These are phyloP conservation scores for Acleris emargana DNA, from an alignment of 2,888 invertebrate genomes.

Conservation along the genomic window DNA sequence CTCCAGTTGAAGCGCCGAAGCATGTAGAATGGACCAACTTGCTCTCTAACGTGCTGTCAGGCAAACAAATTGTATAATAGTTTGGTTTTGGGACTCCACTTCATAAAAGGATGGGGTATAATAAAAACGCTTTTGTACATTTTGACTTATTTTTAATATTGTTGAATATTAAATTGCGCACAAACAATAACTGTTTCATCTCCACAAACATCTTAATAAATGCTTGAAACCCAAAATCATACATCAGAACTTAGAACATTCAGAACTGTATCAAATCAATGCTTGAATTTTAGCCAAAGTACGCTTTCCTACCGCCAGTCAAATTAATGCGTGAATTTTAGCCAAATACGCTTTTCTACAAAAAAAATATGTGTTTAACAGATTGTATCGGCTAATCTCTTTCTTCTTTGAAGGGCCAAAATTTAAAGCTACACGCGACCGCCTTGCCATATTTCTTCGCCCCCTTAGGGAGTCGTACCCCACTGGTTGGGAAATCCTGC, in stretches of 20 bases:
- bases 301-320: neutral
- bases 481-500: too few species aligned
- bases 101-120: constrained; percentile 26
- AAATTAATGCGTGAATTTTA: too few species aligned
- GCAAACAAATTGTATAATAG: constrained; percentile 68
- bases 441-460: too few species aligned
- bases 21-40: constrained; percentile 69
- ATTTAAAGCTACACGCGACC: too few species aligned
- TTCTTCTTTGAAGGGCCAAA: too few species aligned
- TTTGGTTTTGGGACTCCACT: too few species aligned
- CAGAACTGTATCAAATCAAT: neutral
- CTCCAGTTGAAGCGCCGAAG: constrained; percentile 66
- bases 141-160: constrained; percentile 70
- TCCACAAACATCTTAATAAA: constrained; percentile 72
- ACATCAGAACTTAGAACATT: constrained; percentile 1
- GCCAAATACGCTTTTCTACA: neutral
- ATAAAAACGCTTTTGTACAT: constrained; percentile 48
- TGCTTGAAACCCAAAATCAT: constrained; percentile 57
- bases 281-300: neutral
- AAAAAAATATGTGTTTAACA: too few species aligned
- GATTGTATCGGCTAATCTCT: too few species aligned
- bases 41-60: constrained; percentile 69
- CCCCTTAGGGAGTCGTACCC: too few species aligned
- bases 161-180: constrained; percentile 69
- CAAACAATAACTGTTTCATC: constrained; percentile 72